Conservation (phyloP, 2,888 invertebrate genomes). For the Galerucella nymphaeae region DNA sequence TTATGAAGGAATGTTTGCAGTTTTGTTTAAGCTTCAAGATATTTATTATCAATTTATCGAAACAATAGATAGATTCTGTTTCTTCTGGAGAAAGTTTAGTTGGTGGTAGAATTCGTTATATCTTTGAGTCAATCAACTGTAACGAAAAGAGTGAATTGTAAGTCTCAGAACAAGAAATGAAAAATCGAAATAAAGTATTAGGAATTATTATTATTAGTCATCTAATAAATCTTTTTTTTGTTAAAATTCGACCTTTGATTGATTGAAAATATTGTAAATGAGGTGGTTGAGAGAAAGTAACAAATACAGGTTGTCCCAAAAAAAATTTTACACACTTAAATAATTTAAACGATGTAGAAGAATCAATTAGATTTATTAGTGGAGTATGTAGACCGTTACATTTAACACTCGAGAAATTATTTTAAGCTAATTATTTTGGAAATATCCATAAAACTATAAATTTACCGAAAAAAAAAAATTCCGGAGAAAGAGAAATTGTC, state of each 20-base stretch:
- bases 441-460: slow-evolving; percentile 10
- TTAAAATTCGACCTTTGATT: too few species aligned
- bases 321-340: too few species aligned
- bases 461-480: background rate
- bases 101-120: background rate
- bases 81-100: slow-evolving; percentile 4
- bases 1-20: too few species aligned
- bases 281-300: too few species aligned
- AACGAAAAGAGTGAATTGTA: background rate
- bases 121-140: background rate
- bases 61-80: background rate
- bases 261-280: too few species aligned
- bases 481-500: slow-evolving; percentile 21
- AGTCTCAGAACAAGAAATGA: background rate
- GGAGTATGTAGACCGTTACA: slow-evolving; percentile 24
- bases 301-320: too few species aligned
- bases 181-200: too few species aligned
- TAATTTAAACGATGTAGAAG: background rate
- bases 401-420: slow-evolving; percentile 10
- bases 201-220: too few species aligned
- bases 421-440: slow-evolving; percentile 20
- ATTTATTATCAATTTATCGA: background rate
- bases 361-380: slow-evolving; percentile 15
- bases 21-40: background rate
- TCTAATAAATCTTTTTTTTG: too few species aligned